Percentiles rank a stretch among this genome's conserved stretches.
phyloP scores from a whole-genome alignment of 1,140 invertebrate genomes.

The Liolophura sinensis region DNA sequence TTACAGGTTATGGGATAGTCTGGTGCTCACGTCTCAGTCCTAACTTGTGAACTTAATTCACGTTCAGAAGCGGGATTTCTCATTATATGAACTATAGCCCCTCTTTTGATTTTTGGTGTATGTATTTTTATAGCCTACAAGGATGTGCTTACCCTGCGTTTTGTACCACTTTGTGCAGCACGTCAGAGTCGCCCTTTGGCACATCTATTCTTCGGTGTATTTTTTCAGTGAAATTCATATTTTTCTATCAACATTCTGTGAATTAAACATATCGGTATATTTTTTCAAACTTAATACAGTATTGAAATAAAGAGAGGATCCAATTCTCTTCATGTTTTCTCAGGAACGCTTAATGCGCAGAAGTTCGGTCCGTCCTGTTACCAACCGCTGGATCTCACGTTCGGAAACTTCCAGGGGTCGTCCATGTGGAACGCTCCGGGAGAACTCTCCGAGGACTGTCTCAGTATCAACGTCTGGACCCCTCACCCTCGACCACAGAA shows the following conservation, averaged over 20 bases:
- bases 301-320: not conserved
- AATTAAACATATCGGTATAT: not conserved
- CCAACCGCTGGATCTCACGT: not conserved
- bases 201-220: not conserved
- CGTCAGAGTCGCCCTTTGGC: not conserved
- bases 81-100: too few relatives aligned
- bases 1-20: too few relatives aligned
- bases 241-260: too few relatives aligned
- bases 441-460: slow-evolving; percentile 61
- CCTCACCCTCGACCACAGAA: slow-evolving; percentile 21
- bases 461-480: slow-evolving; percentile 33
- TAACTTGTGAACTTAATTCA: too few relatives aligned
- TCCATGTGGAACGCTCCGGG: slow-evolving; percentile 96
- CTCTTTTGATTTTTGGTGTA: too few relatives aligned
- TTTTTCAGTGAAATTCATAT: not conserved
- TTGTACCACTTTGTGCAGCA: not conserved
- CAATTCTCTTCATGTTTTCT: not conserved
- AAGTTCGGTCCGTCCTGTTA: not conserved
- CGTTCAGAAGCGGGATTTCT: too few relatives aligned
- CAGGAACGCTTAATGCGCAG: not conserved
- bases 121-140: too few relatives aligned
- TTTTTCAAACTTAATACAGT: not conserved
- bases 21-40: too few relatives aligned
- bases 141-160: too few relatives aligned
- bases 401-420: slow-evolving; percentile 46